These are phyloP conservation scores for Drosophila cardini DNA, from an alignment of 1,140 invertebrate genomes.

Conservation along the genomic window DNA sequence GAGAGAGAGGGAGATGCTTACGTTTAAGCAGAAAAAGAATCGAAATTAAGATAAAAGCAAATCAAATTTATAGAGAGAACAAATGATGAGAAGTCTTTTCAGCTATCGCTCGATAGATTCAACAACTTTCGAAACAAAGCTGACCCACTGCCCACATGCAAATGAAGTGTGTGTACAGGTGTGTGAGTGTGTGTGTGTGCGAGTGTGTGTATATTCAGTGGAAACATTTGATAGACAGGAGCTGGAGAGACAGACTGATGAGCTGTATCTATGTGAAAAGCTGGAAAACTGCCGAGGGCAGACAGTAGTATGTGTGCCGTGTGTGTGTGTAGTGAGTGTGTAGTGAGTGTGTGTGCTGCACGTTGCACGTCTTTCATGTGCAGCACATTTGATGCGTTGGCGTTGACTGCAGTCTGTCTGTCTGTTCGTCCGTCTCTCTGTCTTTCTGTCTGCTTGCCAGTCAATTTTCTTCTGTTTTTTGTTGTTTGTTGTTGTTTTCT, in stretches of 20 bases:
- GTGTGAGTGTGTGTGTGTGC: conserved; percentile 10
- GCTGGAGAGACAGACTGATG: conserved; percentile 25
- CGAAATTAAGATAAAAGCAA: conserved; percentile 30
- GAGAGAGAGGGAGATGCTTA: neutral
- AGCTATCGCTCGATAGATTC: conserved; percentile 43
- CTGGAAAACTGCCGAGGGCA: conserved; percentile 10
- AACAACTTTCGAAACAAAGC: conserved; percentile 48
- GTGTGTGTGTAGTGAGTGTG: conserved; percentile 3
- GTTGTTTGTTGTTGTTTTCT: conserved; percentile 17
- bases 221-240: conserved; percentile 43
- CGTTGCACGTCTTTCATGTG: conserved; percentile 43
- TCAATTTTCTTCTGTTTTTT: conserved; percentile 14
- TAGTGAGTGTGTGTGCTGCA: conserved; percentile 11
- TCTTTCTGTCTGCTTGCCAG: conserved; percentile 31
- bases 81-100: conserved; percentile 29
- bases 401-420: conserved; percentile 67
- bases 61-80: conserved; percentile 25
- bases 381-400: conserved; percentile 61
- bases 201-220: conserved; percentile 1
- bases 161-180: conserved; percentile 39
- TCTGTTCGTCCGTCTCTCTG: too few relatives aligned
- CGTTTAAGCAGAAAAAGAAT: conserved; percentile 27
- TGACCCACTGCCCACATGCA: conserved; percentile 79
- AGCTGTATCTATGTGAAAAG: conserved; percentile 3
- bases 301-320: conserved; percentile 2